A percentile compares a stretch with the other conserved stretches of the same genome.
Conservation (phyloP, 1,140 invertebrate species). For the Drosophila lini region DNA sequence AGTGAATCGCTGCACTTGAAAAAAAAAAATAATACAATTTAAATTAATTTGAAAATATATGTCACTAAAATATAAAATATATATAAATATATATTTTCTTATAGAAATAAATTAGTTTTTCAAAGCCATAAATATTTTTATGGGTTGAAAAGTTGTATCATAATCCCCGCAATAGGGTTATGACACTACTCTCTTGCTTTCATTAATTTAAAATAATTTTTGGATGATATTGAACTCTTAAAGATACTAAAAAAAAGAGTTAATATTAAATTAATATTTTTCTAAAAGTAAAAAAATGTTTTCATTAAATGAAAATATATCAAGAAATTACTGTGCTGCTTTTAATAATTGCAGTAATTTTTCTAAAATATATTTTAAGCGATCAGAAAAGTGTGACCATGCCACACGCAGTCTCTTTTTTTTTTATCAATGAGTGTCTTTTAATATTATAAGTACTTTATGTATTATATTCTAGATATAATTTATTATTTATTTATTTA, state of each 20-base stretch:
- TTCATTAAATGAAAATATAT: too few species aligned
- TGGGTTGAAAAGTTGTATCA: background rate
- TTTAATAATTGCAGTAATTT: too few species aligned
- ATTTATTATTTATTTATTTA: background rate
- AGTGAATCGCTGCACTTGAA: constrained; percentile 8
- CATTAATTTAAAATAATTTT: background rate
- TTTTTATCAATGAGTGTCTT: too few species aligned
- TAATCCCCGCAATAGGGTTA: background rate
- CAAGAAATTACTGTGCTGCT: too few species aligned
- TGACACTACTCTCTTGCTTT: background rate
- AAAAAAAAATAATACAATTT: background rate
- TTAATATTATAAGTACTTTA: background rate
- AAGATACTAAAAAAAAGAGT: background rate
- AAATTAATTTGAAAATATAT: background rate
- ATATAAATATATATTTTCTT: too few species aligned
- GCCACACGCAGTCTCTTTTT: too few species aligned
- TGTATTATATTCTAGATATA: background rate
- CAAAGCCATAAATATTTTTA: background rate
- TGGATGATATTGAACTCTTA: background rate
- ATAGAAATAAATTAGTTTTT: background rate
- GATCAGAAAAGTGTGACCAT: too few species aligned
- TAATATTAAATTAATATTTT: too few species aligned
- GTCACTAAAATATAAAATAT: background rate
- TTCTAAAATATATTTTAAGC: too few species aligned
- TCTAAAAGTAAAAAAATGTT: too few species aligned